A percentile compares a stretch with the other conserved stretches of the same genome.
Evolutionary conservation across 2,888 invertebrate genomes (phyloP).

Genomic region (Drosophila melanosoma): DNA sequence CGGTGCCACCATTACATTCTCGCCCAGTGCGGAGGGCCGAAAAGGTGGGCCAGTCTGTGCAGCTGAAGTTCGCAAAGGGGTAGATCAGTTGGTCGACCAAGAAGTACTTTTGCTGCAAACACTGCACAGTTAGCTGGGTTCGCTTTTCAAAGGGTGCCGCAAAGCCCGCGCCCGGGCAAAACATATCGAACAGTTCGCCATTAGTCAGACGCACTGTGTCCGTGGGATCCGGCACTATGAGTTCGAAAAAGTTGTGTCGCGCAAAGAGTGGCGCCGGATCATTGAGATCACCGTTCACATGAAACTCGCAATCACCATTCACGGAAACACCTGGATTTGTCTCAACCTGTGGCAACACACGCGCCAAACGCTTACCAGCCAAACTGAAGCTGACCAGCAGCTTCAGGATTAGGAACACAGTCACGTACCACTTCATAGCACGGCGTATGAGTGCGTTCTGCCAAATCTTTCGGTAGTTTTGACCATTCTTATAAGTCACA

Average conservation of each 20-base stretch:
- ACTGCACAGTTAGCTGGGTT: constrained; percentile 75
- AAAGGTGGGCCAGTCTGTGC: constrained; percentile 75
- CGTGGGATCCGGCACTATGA: constrained; percentile 73
- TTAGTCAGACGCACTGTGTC: constrained; percentile 75
- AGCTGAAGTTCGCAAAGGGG: constrained; percentile 81
- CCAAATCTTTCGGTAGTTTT: constrained; percentile 5
- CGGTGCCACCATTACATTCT: constrained; percentile 79
- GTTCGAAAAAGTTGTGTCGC: constrained; percentile 79
- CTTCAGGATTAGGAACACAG: constrained; percentile 42
- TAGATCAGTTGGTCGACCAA: constrained; percentile 68
- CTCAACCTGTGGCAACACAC: constrained; percentile 54
- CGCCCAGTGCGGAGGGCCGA: constrained; percentile 75
- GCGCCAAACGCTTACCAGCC: constrained; percentile 31
- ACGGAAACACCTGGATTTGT: constrained; percentile 65
- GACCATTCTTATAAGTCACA: constrained; percentile 49
- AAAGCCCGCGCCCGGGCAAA: constrained; percentile 77
- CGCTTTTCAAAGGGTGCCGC: constrained; percentile 55
- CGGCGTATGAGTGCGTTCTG: constrained; percentile 31
- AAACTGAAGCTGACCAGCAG: constrained; percentile 45
- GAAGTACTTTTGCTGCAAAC: constrained; percentile 76
- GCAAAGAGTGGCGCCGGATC: constrained; percentile 88
- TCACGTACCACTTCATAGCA: constrained; percentile 57
- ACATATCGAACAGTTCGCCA: constrained; percentile 80
- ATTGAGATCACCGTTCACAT: constrained; percentile 75
- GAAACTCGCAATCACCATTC: constrained; percentile 71